These are phyloP conservation scores for Drosophila lacertosa DNA, from an alignment of 1,140 invertebrate species.

Conservation along the genomic window DNA sequence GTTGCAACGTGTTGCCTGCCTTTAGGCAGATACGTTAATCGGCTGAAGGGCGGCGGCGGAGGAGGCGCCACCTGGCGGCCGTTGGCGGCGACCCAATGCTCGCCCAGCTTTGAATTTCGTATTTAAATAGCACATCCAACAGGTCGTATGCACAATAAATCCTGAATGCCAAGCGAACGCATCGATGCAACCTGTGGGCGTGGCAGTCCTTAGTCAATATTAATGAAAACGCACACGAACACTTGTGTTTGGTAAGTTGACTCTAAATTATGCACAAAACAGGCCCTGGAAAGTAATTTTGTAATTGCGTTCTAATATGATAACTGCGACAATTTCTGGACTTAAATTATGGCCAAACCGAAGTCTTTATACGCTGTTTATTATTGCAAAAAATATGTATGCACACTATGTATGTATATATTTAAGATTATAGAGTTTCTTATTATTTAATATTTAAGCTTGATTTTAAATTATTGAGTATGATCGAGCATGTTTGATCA, in stretches of 20 bases:
- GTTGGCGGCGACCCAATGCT: constrained; percentile 10
- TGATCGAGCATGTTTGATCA: too few species aligned
- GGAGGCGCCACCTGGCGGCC: constrained; percentile 49
- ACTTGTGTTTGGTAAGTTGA: too few species aligned
- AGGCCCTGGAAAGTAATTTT: constrained; percentile 60
- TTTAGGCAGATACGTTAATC: constrained; percentile 43
- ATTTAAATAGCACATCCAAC: constrained; percentile 37
- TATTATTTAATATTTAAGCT: too few species aligned
- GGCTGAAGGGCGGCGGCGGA: constrained; percentile 15
- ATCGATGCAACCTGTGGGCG: constrained; percentile 29
- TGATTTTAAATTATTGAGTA: too few species aligned
- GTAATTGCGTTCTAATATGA: constrained; percentile 76
- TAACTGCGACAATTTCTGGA: constrained; percentile 54
- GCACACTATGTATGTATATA: too few species aligned
- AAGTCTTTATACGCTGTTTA: neutral
- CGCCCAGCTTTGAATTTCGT: constrained; percentile 22
- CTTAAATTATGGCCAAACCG: neutral
- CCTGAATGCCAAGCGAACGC: constrained; percentile 32
- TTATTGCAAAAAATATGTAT: too few species aligned
- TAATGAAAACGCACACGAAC: constrained; percentile 2
- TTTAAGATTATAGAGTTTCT: too few species aligned
- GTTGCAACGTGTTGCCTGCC: constrained; percentile 46
- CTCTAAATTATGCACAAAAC: constrained; percentile 69
- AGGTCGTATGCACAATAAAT: constrained; percentile 44
- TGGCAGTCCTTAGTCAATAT: constrained; percentile 33